Evolutionary conservation across 2,113 vertebrate genomes (phyloP), one percentile per base, ranked within the genome.

Genomic region (Trematomus loennbergii): DNA sequence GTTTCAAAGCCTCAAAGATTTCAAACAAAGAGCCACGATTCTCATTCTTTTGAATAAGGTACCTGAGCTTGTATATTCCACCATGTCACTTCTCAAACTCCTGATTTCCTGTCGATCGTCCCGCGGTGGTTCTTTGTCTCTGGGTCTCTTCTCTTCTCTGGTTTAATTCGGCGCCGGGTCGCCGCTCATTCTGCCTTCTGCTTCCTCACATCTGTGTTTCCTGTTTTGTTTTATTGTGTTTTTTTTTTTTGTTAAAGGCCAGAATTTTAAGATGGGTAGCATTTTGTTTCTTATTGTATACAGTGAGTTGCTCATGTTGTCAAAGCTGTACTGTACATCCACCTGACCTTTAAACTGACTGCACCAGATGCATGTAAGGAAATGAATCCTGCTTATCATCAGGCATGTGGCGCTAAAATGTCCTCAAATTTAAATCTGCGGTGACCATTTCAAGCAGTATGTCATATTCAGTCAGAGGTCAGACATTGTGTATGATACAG

Each of bases 221-320:
- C 29, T 22, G 13, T 4, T 62, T 22, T 7, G 0, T 1, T 33
- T 64, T 43, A 73, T 81, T 46, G 49, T 77, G 65, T 40, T 40
- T 33, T 64, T 43, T 64, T 43, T 77, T 81, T 46, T 49, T 77
- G 65, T 78, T 15, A 54, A 79, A 86, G 86, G 79, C 75, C 88
- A 83, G 86, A 86, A 71, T 67, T 89, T 88, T 79, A 78, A 82
- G 80, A 65, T 25, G 36, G 15, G 29, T 0, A 5, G 2, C 45
- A 9, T 33, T 25, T 13, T 0, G 3, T 29, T 71, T 17, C 29
- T 8, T 10, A 13, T 33, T 5, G 20, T 63, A 5, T 0, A 10
- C 13, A 0, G 46, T 53, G 15, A 12, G 5, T 12, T 25, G 18
- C 12, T 63, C 9, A 18, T 25, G 11, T 11, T 25, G 71, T 50